These are phyloP conservation scores for Clepsis dumicolana DNA, from an alignment of 2,888 invertebrate genomes.

Conservation along the genomic window DNA sequence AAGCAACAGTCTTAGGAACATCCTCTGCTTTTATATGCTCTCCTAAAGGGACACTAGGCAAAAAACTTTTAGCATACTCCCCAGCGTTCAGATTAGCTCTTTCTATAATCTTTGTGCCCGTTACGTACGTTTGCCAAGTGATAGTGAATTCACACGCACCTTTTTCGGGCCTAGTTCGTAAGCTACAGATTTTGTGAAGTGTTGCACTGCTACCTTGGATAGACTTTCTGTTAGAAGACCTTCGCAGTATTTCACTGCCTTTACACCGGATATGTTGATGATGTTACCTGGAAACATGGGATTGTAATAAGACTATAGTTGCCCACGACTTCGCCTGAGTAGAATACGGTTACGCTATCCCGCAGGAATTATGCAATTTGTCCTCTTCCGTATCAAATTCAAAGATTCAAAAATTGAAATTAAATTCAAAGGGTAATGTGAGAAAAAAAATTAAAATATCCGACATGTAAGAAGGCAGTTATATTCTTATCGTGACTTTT, in stretches of 20 bases:
- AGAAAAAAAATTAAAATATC: too few relatives aligned
- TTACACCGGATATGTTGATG: constrained; percentile 95
- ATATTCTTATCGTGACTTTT: constrained; percentile 77
- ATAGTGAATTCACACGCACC: constrained; percentile 93
- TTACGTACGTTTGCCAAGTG: constrained; percentile 93
- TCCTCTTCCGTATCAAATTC: too few relatives aligned
- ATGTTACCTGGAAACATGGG: constrained; percentile 85
- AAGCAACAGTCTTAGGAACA: constrained; percentile 93
- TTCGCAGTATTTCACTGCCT: constrained; percentile 92
- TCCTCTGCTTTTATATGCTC: constrained; percentile 91
- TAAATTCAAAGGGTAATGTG: too few relatives aligned
- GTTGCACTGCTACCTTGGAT: constrained; percentile 95
- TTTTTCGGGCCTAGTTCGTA: constrained; percentile 90
- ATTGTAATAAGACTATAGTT: too few relatives aligned
- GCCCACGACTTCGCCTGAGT: too few relatives aligned
- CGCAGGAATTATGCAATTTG: too few relatives aligned
- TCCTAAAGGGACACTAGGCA: constrained; percentile 93
- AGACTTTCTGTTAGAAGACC: constrained; percentile 93
- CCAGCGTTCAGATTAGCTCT: constrained; percentile 91
- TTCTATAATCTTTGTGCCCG: constrained; percentile 92
- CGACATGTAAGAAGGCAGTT: too few relatives aligned
- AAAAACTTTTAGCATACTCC: constrained; percentile 89
- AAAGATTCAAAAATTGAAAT: too few relatives aligned
- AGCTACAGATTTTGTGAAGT: constrained; percentile 94
- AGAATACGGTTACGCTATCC: too few relatives aligned